Percentiles rank a stretch among this genome's conserved stretches.
These are phyloP conservation scores for Ips typographus DNA, from an alignment of 1,140 invertebrate species.

Conservation along the genomic window DNA sequence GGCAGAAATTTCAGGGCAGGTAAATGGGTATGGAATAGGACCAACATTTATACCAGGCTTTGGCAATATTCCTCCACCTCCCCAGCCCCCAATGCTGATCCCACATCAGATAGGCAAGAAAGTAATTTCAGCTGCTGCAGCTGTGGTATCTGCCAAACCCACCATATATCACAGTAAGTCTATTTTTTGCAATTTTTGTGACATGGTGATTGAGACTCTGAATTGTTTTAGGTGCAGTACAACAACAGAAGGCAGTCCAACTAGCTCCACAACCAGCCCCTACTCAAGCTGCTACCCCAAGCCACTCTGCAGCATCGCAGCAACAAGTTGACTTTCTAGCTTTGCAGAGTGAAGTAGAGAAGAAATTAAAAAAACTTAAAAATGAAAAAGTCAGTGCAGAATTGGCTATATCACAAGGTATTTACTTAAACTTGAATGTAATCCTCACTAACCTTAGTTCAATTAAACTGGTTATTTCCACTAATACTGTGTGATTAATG, in stretches of 20 bases:
- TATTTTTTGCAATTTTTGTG: constrained; percentile 4
- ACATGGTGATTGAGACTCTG: neutral
- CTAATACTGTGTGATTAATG: neutral
- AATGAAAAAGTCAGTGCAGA: constrained; percentile 65
- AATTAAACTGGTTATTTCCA: neutral
- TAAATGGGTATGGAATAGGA: constrained; percentile 56
- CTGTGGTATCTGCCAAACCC: constrained; percentile 63
- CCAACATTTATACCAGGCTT: constrained; percentile 56
- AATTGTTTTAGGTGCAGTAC: neutral
- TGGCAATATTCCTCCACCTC: constrained; percentile 56
- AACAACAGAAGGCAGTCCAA: neutral
- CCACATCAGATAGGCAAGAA: constrained; percentile 61
- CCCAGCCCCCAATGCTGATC: constrained; percentile 59
- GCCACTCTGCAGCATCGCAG: constrained; percentile 47
- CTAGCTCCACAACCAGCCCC: constrained; percentile 51
- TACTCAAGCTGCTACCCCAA: constrained; percentile 47
- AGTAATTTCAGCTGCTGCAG: constrained; percentile 55
- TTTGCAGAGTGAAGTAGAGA: constrained; percentile 64
- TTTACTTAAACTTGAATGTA: neutral
- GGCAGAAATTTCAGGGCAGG: constrained; percentile 79
- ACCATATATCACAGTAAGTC: constrained; percentile 56
- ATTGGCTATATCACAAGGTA: constrained; percentile 59
- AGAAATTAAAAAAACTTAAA: constrained; percentile 66
- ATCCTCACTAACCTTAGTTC: neutral
- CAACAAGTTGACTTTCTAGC: constrained; percentile 61